Conservation (phyloP, 2,113 vertebrate species). For the Sinocyclocheilus rhinocerous region DNA sequence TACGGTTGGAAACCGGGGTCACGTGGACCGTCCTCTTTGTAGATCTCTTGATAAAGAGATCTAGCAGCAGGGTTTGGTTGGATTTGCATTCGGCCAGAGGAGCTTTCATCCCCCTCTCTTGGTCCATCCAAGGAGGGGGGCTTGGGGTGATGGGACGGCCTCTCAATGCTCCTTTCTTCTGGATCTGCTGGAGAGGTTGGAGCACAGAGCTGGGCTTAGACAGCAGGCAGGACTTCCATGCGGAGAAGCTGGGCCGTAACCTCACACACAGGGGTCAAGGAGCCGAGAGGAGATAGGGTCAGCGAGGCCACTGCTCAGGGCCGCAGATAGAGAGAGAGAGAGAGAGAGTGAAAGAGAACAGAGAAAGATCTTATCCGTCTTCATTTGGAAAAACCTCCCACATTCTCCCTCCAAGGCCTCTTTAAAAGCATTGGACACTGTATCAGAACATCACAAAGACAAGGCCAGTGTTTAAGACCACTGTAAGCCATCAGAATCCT, state of each 20-base stretch:
- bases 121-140: constrained; percentile 34
- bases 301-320: constrained; percentile 48
- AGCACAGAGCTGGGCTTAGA: constrained; percentile 18
- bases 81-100: constrained; percentile 62
- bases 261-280: constrained; percentile 61
- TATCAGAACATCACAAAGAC: constrained; percentile 39
- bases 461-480: constrained; percentile 27
- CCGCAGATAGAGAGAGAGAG: constrained; percentile 49
- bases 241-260: constrained; percentile 34
- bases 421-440: constrained; percentile 41
- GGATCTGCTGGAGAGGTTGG: constrained; percentile 41
- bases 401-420: neutral
- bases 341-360: constrained; percentile 41
- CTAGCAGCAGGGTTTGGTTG: constrained; percentile 50
- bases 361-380: constrained; percentile 55
- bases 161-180: constrained; percentile 61
- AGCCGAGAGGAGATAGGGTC: constrained; percentile 48
- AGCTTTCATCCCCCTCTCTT: constrained; percentile 59
- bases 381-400: constrained; percentile 23
- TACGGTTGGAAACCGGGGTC: constrained; percentile 38
- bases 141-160: constrained; percentile 36
- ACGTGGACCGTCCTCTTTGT: constrained; percentile 51
- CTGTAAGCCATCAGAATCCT: neutral
- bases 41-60: constrained; percentile 42
- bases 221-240: constrained; percentile 47